These are phyloP conservation scores for Tillus elongatus DNA, from an alignment of 2,888 invertebrate species.

Conservation along the genomic window DNA sequence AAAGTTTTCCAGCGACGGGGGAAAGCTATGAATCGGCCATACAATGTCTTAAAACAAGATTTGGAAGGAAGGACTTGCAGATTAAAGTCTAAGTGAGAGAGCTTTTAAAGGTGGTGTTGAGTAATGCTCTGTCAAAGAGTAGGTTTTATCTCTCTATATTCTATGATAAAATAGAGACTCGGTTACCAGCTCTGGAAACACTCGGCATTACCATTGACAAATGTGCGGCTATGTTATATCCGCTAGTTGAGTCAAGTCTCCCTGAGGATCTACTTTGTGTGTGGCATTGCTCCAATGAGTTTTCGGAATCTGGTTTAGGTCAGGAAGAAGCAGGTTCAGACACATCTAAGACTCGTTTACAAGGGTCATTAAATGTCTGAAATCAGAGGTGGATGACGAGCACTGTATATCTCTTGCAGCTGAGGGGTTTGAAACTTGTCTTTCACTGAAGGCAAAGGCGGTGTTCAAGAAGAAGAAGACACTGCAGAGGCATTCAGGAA, in stretches of 20 bases:
- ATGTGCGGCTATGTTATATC: constrained; percentile 28
- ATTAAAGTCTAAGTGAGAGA: constrained; percentile 1
- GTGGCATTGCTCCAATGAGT: constrained; percentile 20
- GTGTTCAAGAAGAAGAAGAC: no score
- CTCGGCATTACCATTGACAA: constrained; percentile 26
- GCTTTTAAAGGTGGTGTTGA: not conserved
- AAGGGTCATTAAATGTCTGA: no score
- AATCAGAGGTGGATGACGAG: constrained; percentile 6
- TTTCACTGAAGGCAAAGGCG: no score
- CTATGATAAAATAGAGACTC: constrained; percentile 26
- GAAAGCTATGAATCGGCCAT: not conserved
- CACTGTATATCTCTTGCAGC: constrained; percentile 5
- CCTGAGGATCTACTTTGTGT: constrained; percentile 24
- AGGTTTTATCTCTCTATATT: not conserved
- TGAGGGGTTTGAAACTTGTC: constrained; percentile 5
- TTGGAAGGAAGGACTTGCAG: not conserved
- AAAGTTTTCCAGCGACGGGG: constrained; percentile 1
- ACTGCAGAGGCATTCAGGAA: no score
- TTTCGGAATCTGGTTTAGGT: no score
- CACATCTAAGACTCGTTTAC: no score
- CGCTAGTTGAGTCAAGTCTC: constrained; percentile 28
- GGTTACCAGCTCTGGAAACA: constrained; percentile 25
- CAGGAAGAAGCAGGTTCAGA: no score
- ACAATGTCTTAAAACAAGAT: not conserved
- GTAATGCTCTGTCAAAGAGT: not conserved